Percentiles rank a stretch among this genome's conserved stretches.
Conservation (phyloP, 2,888 invertebrate species). For the Dasysyrphus albostriatus region DNA sequence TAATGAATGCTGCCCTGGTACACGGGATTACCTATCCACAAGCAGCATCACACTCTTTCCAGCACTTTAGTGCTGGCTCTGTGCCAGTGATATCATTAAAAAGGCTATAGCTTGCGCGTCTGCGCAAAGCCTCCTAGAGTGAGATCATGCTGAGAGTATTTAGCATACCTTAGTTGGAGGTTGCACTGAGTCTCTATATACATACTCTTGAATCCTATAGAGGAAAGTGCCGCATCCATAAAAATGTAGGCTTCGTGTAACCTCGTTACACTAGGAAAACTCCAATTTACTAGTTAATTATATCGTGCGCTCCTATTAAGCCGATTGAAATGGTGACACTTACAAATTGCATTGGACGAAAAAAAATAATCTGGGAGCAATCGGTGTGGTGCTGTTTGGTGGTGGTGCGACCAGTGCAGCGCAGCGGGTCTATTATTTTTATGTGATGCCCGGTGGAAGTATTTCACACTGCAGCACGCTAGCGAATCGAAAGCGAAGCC, state of each 20-base stretch:
- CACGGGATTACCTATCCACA: slow-evolving; percentile 57
- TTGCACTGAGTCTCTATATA: neutral
- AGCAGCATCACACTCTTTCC: slow-evolving; percentile 56
- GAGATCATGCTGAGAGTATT: slow-evolving; percentile 71
- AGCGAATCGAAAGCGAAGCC: slow-evolving; percentile 69
- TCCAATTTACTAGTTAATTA: slow-evolving; percentile 76
- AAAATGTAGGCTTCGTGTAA: slow-evolving; percentile 49
- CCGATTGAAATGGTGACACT: slow-evolving; percentile 76
- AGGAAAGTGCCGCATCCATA: slow-evolving; percentile 28
- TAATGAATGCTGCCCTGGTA: slow-evolving; percentile 59
- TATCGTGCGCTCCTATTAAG: slow-evolving; percentile 74
- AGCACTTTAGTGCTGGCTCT: slow-evolving; percentile 46
- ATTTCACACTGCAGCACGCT: slow-evolving; percentile 23
- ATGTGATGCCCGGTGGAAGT: slow-evolving; percentile 51
- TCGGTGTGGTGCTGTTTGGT: neutral
- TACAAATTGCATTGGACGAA: slow-evolving; percentile 64
- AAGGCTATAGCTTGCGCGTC: slow-evolving; percentile 28
- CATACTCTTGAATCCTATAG: slow-evolving; percentile 33
- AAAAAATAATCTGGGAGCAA: slow-evolving; percentile 5
- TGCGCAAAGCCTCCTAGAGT: slow-evolving; percentile 52
- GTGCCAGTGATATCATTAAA: slow-evolving; percentile 38
- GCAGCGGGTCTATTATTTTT: slow-evolving; percentile 43
- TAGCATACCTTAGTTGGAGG: slow-evolving; percentile 62
- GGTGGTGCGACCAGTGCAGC: neutral
- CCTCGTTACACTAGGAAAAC: slow-evolving; percentile 74